A percentile compares a stretch with the other conserved stretches of the same genome.
These are phyloP conservation scores for Sebastes diaconus DNA, from an alignment of 2,797 vertebrate species.

Conservation along the genomic window DNA sequence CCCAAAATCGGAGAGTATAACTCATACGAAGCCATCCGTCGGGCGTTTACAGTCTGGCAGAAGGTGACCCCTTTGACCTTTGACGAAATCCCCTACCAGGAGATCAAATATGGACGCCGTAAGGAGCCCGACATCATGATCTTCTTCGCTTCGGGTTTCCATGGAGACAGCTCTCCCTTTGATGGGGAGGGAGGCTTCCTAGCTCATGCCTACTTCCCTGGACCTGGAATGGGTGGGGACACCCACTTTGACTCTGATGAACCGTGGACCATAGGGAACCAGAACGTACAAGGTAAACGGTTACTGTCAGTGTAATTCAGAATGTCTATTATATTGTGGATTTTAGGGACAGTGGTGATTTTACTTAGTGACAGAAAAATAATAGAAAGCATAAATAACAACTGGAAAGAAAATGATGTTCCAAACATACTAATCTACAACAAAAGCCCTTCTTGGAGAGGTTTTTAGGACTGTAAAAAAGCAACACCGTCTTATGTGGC, in stretches of 20 bases:
- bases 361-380: background rate
- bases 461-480: background rate
- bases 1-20: constrained; percentile 93
- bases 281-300: constrained; percentile 87
- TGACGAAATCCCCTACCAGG: constrained; percentile 91
- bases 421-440: background rate
- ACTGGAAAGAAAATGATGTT: background rate
- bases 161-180: constrained; percentile 96
- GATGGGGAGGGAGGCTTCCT: constrained; percentile 94
- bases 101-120: constrained; percentile 89
- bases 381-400: background rate
- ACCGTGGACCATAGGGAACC: constrained; percentile 93
- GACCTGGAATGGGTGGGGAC: constrained; percentile 95
- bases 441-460: background rate
- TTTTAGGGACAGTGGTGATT: background rate
- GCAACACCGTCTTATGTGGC: background rate
- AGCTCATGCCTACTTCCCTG: constrained; percentile 95
- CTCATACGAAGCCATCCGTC: constrained; percentile 88
- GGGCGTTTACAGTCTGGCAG: constrained; percentile 92
- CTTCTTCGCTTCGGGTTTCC: constrained; percentile 95
- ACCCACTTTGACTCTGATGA: constrained; percentile 95
- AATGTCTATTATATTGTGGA: background rate
- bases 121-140: constrained; percentile 96
- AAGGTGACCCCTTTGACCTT: constrained; percentile 89
- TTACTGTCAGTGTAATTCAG: background rate